Conservation (phyloP, 2,888 invertebrate species). For the Pachymerium ferrugineum region DNA sequence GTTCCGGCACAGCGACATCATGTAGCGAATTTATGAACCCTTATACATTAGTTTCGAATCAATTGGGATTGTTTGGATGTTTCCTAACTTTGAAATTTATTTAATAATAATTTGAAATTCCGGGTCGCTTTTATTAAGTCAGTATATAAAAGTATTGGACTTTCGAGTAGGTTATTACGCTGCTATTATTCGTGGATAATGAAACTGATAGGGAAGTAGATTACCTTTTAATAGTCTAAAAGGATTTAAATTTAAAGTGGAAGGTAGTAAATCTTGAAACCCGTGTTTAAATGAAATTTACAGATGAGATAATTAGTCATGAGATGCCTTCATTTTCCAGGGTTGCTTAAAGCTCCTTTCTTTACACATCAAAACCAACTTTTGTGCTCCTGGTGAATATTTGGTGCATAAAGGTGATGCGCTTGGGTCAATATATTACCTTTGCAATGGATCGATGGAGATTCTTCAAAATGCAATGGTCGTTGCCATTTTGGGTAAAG, state of each 20-base stretch:
- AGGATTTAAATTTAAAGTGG: neutral
- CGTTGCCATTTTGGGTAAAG: conserved; percentile 88
- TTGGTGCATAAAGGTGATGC: conserved; percentile 92
- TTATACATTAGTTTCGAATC: no score
- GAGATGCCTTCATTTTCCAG: conserved; percentile 38
- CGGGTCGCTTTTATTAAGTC: no score
- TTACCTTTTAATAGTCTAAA: neutral
- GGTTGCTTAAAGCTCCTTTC: conserved; percentile 89
- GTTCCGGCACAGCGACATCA: no score
- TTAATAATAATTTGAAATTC: neutral
- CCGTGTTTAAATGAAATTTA: neutral
- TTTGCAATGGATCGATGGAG: conserved; percentile 96
- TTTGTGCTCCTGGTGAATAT: conserved; percentile 93
- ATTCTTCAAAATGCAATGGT: conserved; percentile 95
- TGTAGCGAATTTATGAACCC: no score
- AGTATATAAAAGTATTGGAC: no score
- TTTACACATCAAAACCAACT: conserved; percentile 85
- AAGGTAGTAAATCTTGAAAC: no score
- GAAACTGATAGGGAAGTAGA: neutral
- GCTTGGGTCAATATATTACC: conserved; percentile 85
- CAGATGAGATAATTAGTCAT: no score
- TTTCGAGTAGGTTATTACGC: neutral
- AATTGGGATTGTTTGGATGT: no score
- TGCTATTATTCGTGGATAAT: neutral
- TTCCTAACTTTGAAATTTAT: no score